Evolutionary conservation across 30 jellyfish, hydroid and myxozoan species (phyloP), one percentile per base, ranked within the genome.

Genomic region (Haliclystus octoradiatus): DNA sequence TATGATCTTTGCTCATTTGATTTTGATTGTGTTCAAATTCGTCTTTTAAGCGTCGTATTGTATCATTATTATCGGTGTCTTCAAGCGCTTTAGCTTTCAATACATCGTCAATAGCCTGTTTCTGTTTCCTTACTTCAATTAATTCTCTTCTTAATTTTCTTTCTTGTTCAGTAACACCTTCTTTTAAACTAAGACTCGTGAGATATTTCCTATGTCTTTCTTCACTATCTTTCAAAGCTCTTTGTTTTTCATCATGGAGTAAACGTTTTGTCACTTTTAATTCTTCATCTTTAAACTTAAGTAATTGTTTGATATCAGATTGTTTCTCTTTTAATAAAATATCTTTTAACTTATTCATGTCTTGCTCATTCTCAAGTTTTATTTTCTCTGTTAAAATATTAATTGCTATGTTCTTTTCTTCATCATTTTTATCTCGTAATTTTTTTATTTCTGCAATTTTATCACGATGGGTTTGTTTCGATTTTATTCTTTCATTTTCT

Each of bases 281-380:
- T 68, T 89, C 98, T 24, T 89, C 98, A 72, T 89, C 98, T 53
- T 89, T 89, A 66, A 70, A 89, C 52, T 69, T 76, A 26, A 89
- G 61, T 0, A 89, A 78, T 34, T 89, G 98, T 62, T 82, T 80
- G 24, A 89, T 72, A 31, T 89, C 98, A 46, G 67, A 19, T 33
- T 89, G 95, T 47, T 89, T 89, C 53, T 77, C 94, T 67, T 77
- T 76, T 25, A 60, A 84, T 23, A 89, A 63, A 66, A 81, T 66
- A 22, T 89, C 98, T 66, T 71, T 69, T 26, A 89, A 51, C 64
- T 72, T 80, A 12, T 72, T 80, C 0, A 73, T 65, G 40, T 89
- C 98, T 22, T 50, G 66, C 31, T 89, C 95, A 31, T 70, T 73
- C 63, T 82, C 94, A 52, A 33, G 25, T 60, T 62, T 67, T 35